Conservation (phyloP, 1,140 invertebrate genomes). For the Neomicropteryx cornuta region DNA sequence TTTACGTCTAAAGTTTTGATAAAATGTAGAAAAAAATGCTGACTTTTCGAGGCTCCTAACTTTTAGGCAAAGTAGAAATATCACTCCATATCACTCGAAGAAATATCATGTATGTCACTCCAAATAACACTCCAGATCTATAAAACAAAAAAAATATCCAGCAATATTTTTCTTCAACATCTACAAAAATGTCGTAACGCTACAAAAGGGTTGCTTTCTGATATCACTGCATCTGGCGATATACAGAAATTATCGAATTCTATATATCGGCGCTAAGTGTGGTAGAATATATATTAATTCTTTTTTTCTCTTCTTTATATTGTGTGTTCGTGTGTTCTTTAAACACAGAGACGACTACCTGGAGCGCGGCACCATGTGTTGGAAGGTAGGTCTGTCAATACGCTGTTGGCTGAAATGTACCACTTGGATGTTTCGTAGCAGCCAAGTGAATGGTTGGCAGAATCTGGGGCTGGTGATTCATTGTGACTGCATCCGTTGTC, state of each 20-base stretch:
- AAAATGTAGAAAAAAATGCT: too few species aligned
- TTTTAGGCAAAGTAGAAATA: too few species aligned
- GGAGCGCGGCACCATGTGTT: conserved; percentile 51
- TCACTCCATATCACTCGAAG: too few species aligned
- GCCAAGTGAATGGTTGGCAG: conserved; percentile 29
- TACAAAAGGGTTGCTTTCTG: background rate
- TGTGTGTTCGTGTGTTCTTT: too few species aligned
- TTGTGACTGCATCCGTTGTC: conserved; percentile 45
- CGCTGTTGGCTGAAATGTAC: conserved; percentile 39
- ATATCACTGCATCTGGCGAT: background rate
- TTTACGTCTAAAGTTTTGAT: too few species aligned
- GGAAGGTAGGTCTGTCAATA: conserved; percentile 47
- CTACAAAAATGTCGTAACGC: background rate
- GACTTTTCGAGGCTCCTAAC: too few species aligned
- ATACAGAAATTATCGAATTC: background rate
- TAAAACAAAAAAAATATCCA: too few species aligned
- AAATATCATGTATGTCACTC: too few species aligned
- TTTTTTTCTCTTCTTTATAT: background rate
- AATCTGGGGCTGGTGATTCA: conserved; percentile 29
- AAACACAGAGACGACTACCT: too few species aligned
- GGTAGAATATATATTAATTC: background rate
- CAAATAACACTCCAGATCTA: too few species aligned
- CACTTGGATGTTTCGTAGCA: conserved; percentile 47
- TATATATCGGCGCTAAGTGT: background rate
- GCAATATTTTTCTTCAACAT: too few species aligned